Evolutionary conservation across 2,797 vertebrate genomes (phyloP).

Genomic region (Macropodus opercularis): DNA sequence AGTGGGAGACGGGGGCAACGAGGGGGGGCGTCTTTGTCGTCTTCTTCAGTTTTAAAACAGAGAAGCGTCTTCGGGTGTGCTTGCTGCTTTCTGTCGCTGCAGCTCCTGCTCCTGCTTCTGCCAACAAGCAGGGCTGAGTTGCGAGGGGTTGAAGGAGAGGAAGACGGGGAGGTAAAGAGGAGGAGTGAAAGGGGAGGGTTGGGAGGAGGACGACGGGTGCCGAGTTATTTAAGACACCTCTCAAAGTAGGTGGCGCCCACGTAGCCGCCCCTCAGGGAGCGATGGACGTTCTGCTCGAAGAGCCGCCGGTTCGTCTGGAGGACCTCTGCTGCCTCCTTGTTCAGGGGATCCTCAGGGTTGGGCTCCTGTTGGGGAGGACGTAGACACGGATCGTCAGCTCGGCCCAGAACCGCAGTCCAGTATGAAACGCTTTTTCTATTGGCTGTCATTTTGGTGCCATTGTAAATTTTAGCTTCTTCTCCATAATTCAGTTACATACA

Average conservation of each 20-base stretch:
- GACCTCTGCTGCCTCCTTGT: slow-evolving; percentile 94
- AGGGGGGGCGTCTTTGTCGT: not conserved
- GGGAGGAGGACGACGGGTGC: slow-evolving; percentile 10
- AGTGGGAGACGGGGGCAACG: not conserved
- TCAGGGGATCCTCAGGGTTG: slow-evolving; percentile 93
- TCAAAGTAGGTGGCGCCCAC: slow-evolving; percentile 95
- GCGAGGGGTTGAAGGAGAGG: not conserved
- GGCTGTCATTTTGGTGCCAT: too few relatives aligned
- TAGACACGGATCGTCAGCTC: too few relatives aligned
- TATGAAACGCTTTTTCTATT: too few relatives aligned
- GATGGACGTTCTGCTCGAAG: slow-evolving; percentile 94
- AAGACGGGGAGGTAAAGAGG: not conserved
- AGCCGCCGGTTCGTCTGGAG: slow-evolving; percentile 94
- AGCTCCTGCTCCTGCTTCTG: slow-evolving; percentile 35
- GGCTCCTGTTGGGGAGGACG: slow-evolving; percentile 87
- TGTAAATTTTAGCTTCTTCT: too few relatives aligned
- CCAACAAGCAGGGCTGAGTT: slow-evolving; percentile 31
- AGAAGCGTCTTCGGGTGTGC: slow-evolving; percentile 60
- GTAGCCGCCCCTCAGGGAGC: slow-evolving; percentile 92
- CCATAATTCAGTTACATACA: too few relatives aligned
- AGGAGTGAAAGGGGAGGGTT: slow-evolving; percentile 2
- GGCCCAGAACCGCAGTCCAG: too few relatives aligned
- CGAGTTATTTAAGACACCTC: slow-evolving; percentile 91
- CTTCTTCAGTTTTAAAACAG: slow-evolving; percentile 54
- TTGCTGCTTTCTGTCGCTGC: slow-evolving; percentile 46